Percentiles rank a stretch among this genome's conserved stretches.
phyloP scores from a whole-genome alignment of 1,140 invertebrate species.

The Bombus difficillimus region DNA sequence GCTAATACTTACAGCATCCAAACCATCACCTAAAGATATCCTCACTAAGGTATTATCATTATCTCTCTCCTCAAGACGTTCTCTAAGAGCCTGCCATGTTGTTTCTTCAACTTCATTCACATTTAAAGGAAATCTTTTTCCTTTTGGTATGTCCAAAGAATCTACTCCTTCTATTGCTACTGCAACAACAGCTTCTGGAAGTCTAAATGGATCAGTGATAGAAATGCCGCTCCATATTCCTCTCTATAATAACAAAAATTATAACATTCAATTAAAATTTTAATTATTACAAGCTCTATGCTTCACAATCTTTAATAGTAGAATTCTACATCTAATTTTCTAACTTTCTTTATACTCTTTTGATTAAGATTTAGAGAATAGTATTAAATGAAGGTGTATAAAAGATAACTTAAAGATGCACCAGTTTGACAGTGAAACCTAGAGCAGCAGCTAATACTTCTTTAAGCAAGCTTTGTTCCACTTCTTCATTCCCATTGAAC shows the following conservation, averaged over 20 bases:
- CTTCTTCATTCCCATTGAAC: constrained; percentile 85
- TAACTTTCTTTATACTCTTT: constrained; percentile 78
- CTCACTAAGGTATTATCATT: constrained; percentile 85
- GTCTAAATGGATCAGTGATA: constrained; percentile 88
- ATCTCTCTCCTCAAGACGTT: constrained; percentile 84
- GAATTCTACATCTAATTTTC: neutral
- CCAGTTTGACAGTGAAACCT: constrained; percentile 87
- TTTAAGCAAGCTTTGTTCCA: constrained; percentile 86
- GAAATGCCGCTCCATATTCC: constrained; percentile 88
- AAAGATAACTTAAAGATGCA: constrained; percentile 67
- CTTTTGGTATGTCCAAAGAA: constrained; percentile 78
- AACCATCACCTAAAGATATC: constrained; percentile 85
- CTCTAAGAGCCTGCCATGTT: constrained; percentile 85
- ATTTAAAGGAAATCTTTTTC: constrained; percentile 84
- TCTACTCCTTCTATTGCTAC: constrained; percentile 88
- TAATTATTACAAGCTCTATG: neutral
- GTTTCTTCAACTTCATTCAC: constrained; percentile 86
- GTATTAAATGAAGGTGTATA: neutral
- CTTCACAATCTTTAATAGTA: neutral
- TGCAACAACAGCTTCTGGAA: constrained; percentile 90
- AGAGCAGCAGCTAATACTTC: constrained; percentile 89
- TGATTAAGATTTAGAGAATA: constrained; percentile 63
- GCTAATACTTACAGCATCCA: constrained; percentile 84
- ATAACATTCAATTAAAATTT: constrained; percentile 4
- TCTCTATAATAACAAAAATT: constrained; percentile 81